Evolutionary conservation across 2,113 vertebrate species (phyloP), one percentile per base, ranked within the genome.

Genomic region (Podocnemis expansa): DNA sequence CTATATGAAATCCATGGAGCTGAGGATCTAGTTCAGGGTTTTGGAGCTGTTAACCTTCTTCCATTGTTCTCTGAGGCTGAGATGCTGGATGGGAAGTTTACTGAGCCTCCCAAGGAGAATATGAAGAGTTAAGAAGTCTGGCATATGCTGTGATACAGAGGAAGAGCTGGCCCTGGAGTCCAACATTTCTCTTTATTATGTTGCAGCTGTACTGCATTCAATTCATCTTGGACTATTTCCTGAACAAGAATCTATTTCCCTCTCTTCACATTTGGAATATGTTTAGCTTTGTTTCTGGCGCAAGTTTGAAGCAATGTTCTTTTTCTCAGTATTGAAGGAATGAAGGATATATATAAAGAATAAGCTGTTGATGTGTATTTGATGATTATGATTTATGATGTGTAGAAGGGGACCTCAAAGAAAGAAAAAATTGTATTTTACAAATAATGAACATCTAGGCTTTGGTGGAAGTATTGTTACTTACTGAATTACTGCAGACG

Each of bases 201-300:
- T 93, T 96, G 96, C 97, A 97, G 97, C 97, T 97, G 97, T 96
- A 97, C 93, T 94, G 94, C 93, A 90, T 95, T 97, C 95, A 97
- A 80, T 93, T 95, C 95, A 94, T 89, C 93, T 97, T 97, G 97
- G 97, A 96, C 34, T 91, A 94, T 90, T 96, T 96, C 97, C 96
- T 96, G 94, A 97, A 94, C 91, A 94, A 96, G 94, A 97, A 95
- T 96, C 95, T 97, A 96, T 97, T 97, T 96, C 95, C 95, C 95
- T 97, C 95, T 93, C 95, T 96, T 97, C 91, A 84, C 94, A 97
- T 97, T 96, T 97, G 97, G 97, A 97, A 92, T 95, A 96, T 55
- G 93, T 88, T 94, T 89, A 93, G 93, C 86, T 97, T 96, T 95
- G 96, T 94, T 89, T 97, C 94, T 97, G 97, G 97, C 97, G 95